These are phyloP conservation scores for Rallus limicola DNA, from an alignment of 2,113 vertebrate genomes.

Conservation along the genomic window DNA sequence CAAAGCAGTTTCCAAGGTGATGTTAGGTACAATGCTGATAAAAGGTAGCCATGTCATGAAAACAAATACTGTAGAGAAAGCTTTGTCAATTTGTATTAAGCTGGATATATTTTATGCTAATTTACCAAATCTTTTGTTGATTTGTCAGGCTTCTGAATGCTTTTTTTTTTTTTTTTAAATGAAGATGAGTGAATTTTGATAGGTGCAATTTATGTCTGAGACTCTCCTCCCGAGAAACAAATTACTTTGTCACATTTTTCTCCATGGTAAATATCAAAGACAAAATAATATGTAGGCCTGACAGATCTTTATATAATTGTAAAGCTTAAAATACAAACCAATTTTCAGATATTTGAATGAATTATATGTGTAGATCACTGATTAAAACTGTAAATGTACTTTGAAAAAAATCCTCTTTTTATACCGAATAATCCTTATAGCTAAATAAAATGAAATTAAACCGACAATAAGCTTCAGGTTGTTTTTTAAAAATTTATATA, in stretches of 20 bases:
- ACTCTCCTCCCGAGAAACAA: constrained; percentile 49
- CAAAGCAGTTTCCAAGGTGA: constrained; percentile 81
- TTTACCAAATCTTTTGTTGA: constrained; percentile 59
- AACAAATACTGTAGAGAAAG: constrained; percentile 72
- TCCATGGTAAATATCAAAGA: constrained; percentile 19
- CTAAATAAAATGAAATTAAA: constrained; percentile 31
- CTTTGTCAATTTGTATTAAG: constrained; percentile 71
- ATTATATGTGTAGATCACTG: not conserved
- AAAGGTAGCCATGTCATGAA: constrained; percentile 70
- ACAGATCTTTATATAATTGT: constrained; percentile 23
- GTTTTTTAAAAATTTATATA: not conserved
- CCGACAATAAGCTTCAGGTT: not conserved
- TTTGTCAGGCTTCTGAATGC: constrained; percentile 10
- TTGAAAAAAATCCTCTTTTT: not conserved
- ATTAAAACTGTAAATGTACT: constrained; percentile 16
- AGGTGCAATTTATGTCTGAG: constrained; percentile 46
- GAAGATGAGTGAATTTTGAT: constrained; percentile 61
- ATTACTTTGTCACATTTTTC: constrained; percentile 55
- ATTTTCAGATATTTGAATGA: constrained; percentile 38
- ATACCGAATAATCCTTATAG: not conserved
- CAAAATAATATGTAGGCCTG: constrained; percentile 9
- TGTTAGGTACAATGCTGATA: constrained; percentile 66
- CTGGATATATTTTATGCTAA: constrained; percentile 84
- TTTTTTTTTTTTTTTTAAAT: constrained; percentile 1
- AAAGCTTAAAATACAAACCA: constrained; percentile 37